phyloP scores from a whole-genome alignment of 2,797 vertebrate genomes.

The Lithobates pipiens region DNA sequence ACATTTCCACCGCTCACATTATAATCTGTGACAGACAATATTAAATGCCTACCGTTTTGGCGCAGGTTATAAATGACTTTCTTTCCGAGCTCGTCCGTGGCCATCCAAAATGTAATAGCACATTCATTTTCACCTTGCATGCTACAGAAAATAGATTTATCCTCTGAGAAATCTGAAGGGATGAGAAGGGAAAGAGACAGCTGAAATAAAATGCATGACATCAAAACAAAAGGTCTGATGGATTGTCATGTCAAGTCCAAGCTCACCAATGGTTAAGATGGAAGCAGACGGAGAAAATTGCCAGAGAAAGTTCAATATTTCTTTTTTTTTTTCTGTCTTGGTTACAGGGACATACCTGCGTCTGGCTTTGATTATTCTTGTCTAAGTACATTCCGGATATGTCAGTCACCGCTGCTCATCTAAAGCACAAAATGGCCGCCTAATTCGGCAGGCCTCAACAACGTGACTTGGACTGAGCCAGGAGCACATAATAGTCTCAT shows the following conservation, averaged over 20 bases:
- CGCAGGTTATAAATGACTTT: slow-evolving; percentile 82
- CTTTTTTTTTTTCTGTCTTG: slow-evolving; percentile 37
- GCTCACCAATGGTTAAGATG: slow-evolving; percentile 46
- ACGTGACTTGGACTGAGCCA: slow-evolving; percentile 47
- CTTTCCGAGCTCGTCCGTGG: slow-evolving; percentile 80
- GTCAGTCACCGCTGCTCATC: slow-evolving; percentile 70
- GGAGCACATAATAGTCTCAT: slow-evolving; percentile 73
- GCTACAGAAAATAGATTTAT: slow-evolving; percentile 82
- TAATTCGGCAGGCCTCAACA: not conserved
- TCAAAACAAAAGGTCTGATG: slow-evolving; percentile 61
- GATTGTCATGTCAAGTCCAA: slow-evolving; percentile 64
- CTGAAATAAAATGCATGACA: slow-evolving; percentile 70
- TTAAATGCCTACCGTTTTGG: slow-evolving; percentile 79
- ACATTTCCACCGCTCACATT: slow-evolving; percentile 50
- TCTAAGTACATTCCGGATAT: slow-evolving; percentile 72
- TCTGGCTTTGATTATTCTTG: slow-evolving; percentile 66
- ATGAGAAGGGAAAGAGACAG: slow-evolving; percentile 67
- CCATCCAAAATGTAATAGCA: slow-evolving; percentile 86
- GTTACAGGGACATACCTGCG: slow-evolving; percentile 41
- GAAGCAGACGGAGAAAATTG: slow-evolving; percentile 62
- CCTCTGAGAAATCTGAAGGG: slow-evolving; percentile 85
- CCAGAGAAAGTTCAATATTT: slow-evolving; percentile 59
- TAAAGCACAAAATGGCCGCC: slow-evolving; percentile 67
- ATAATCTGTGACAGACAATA: slow-evolving; percentile 61
- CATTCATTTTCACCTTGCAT: slow-evolving; percentile 89